Base-by-base conservation (phyloP, 2,113 vertebrate genomes). In the Nannobrachium achirus region DNA sequence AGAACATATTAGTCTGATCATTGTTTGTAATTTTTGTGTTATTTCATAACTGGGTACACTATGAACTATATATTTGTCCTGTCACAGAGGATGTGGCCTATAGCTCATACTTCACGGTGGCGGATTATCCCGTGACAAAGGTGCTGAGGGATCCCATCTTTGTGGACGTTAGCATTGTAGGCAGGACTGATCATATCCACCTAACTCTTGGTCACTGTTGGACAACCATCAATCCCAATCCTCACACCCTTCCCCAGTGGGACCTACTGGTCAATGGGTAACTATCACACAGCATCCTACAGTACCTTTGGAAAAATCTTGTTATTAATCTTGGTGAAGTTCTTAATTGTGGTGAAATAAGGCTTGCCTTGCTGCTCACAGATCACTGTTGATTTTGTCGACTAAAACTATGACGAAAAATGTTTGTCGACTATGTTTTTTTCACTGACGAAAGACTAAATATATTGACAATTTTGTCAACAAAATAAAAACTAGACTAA, bases 131-230 rank as follows among this genome's bases (percentile, higher is more conserved):
- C 8, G 81, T 93, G 53, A 72, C 50, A 33, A 92, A 89, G 79
- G 59, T 86, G 6, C 79, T 93, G 58, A 78, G 88, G 57, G 93
- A 96, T 1, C 91, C 94, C 0, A 87, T 97, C 0, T 90, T 91
- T 0, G 86, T 94, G 62, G 95, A 96, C 59, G 92, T 97, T 65
- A 86, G 73, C 0, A 85, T 97, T 39, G 52, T 93, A 56, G 86
- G 86, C 8, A 92, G 87, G 80, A 92, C 88, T 0, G 95, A 97
- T 71, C 93, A 93, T 1, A 56, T 60, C 0, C 66, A 95, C 50
- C 85, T 93, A 75, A 52, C 76, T 48, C 86, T 95, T 59, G 86
- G 90, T 33, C 78, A 84, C 10, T 93, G 93, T 81, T 94, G 94
- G 94, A 93, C 92, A 0, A 71, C 91, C 0, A 89, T 90, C 0